These are phyloP conservation scores for Hemithea aestivaria DNA, from an alignment of 2,888 invertebrate species.

Conservation along the genomic window DNA sequence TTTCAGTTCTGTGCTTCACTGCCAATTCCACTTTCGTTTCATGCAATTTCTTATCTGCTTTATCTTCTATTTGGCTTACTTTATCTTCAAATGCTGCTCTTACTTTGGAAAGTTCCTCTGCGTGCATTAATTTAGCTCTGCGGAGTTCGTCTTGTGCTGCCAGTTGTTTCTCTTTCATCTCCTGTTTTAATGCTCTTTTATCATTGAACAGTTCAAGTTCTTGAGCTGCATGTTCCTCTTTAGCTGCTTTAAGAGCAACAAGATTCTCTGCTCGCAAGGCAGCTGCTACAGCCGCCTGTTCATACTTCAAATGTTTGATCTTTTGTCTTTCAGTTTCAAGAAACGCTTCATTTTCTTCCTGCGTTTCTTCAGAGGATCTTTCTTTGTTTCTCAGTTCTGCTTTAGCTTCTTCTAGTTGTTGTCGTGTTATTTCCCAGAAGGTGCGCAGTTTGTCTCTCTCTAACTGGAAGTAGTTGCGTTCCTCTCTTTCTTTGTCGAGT, in stretches of 20 bases:
- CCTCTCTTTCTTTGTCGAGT: constrained; percentile 95
- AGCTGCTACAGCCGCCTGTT: constrained; percentile 91
- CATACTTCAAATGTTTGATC: constrained; percentile 94
- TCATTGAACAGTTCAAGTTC: constrained; percentile 88
- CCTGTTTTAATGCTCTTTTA: constrained; percentile 82
- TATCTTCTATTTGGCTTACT: constrained; percentile 74
- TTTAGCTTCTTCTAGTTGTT: constrained; percentile 91
- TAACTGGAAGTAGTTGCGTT: constrained; percentile 96
- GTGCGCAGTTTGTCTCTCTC: constrained; percentile 96
- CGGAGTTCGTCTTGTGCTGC: constrained; percentile 86
- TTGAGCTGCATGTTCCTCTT: constrained; percentile 88
- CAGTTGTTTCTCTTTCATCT: constrained; percentile 83
- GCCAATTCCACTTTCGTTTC: constrained; percentile 85
- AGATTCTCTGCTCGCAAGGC: constrained; percentile 91
- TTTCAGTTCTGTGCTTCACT: constrained; percentile 88
- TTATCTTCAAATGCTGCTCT: constrained; percentile 72
- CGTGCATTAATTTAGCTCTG: constrained; percentile 84
- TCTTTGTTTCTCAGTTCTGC: constrained; percentile 83
- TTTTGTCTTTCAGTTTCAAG: constrained; percentile 94
- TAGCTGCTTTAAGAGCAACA: constrained; percentile 88
- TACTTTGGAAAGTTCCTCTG: constrained; percentile 84
- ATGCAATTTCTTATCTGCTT: constrained; percentile 85
- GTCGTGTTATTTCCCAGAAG: constrained; percentile 97
- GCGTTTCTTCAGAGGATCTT: constrained; percentile 91
- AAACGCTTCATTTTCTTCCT: constrained; percentile 92